These are phyloP conservation scores for Chrysemys picta DNA, from an alignment of 2,113 vertebrate genomes.

Conservation along the genomic window DNA sequence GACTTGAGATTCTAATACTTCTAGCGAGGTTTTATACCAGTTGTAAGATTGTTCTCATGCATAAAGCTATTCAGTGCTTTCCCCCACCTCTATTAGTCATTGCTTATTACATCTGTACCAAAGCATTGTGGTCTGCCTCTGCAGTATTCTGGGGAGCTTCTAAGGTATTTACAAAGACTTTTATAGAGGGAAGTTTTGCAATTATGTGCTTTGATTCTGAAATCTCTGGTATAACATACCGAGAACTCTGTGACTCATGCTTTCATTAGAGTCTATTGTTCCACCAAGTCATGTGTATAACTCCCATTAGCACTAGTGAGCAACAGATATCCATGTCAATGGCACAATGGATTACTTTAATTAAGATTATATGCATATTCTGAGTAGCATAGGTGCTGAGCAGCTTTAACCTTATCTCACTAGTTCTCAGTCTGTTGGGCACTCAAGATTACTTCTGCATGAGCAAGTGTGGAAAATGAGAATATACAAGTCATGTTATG, in stretches of 20 bases:
- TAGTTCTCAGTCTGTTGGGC: background rate
- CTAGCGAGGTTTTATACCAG: background rate
- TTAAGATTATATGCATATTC: background rate
- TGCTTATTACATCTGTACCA: background rate
- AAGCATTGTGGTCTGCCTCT: background rate
- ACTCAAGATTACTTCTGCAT: background rate
- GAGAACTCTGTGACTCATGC: background rate
- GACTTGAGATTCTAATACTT: background rate
- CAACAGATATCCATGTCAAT: background rate
- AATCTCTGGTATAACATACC: conserved; percentile 11
- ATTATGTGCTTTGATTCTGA: background rate
- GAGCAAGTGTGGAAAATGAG: background rate
- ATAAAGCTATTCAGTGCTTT: background rate
- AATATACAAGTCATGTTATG: background rate
- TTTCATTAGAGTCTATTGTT: background rate
- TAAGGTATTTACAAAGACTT: background rate
- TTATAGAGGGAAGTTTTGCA: background rate
- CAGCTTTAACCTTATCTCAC: background rate
- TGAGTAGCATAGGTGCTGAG: background rate
- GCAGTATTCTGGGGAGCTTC: background rate
- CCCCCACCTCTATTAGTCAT: background rate
- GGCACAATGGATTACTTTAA: background rate
- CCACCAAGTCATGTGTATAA: background rate
- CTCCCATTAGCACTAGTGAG: background rate
- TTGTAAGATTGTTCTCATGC: background rate